These are phyloP conservation scores for Trachythela sp. DNA, from an alignment of 64 coral and sea anemone species.

Conservation along the genomic window DNA sequence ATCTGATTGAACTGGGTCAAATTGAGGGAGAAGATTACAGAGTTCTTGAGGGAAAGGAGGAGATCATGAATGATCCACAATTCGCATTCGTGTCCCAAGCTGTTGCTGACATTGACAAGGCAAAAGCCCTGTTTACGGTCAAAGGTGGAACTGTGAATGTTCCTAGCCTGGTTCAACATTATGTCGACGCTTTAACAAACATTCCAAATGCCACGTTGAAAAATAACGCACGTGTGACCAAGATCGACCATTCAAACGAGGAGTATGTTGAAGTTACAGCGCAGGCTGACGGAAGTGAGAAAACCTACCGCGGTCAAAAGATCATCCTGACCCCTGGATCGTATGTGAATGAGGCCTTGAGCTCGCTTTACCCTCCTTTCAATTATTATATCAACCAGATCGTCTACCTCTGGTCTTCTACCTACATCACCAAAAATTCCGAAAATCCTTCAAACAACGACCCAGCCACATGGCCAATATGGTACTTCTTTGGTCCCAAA, in stretches of 20 bases:
- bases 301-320: neutral
- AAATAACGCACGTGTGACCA: neutral
- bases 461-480: constrained; percentile 29
- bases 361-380: constrained; percentile 5
- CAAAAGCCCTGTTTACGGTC: constrained; percentile 45
- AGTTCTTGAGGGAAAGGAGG: constrained; percentile 35
- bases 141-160: constrained; percentile 48
- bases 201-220: neutral
- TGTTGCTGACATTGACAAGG: constrained; percentile 29
- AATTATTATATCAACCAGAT: constrained; percentile 21
- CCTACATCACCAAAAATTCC: neutral
- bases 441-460: neutral
- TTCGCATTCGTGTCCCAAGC: constrained; percentile 39
- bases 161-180: constrained; percentile 19
- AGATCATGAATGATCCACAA: constrained; percentile 22
- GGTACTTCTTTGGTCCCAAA: constrained; percentile 37
- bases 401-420: constrained; percentile 44
- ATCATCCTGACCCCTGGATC: constrained; percentile 45
- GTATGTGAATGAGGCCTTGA: constrained; percentile 27
- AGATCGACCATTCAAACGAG: constrained; percentile 25
- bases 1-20: constrained; percentile 4
- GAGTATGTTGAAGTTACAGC: constrained; percentile 18
- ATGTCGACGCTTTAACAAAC: neutral
- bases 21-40: neutral
- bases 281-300: neutral